Percentiles rank a stretch among this genome's conserved stretches.
phyloP scores from a whole-genome alignment of 2,113 vertebrate genomes.

The Sceloporus tristichus region DNA sequence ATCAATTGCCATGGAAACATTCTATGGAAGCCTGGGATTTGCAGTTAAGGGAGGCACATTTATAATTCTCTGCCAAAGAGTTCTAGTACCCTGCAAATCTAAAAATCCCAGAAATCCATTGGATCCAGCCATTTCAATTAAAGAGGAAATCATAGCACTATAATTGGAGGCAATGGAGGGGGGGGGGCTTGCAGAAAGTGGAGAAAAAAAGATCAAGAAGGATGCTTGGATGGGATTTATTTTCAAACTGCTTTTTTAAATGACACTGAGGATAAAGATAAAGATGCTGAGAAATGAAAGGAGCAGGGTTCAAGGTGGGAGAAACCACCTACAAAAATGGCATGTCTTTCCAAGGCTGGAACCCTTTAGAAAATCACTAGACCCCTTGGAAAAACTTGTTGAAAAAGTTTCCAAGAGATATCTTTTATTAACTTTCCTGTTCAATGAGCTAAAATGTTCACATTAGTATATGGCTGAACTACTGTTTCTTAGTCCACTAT shows the following conservation, averaged over 20 bases:
- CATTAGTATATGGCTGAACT: not conserved
- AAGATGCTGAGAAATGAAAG: not conserved
- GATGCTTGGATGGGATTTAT: not conserved
- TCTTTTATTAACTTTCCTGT: conserved; percentile 6
- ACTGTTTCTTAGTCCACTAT: not conserved
- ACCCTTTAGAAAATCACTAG: too few relatives aligned
- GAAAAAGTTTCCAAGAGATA: not conserved
- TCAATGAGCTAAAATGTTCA: not conserved
- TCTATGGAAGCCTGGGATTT: too few relatives aligned
- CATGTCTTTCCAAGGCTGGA: not conserved
- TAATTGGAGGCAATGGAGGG: too few relatives aligned
- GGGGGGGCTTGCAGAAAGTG: too few relatives aligned
- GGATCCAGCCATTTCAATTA: too few relatives aligned
- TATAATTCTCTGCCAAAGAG: too few relatives aligned
- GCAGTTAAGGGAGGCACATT: too few relatives aligned
- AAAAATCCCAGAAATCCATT: too few relatives aligned
- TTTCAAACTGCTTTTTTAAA: not conserved
- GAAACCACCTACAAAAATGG: not conserved
- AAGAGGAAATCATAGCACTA: too few relatives aligned
- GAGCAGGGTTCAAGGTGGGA: not conserved
- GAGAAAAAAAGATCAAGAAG: not conserved
- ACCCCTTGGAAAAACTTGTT: not conserved
- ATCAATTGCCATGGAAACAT: too few relatives aligned
- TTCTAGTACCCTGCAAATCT: too few relatives aligned
- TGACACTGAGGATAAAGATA: not conserved